A percentile compares a stretch with the other conserved stretches of the same genome.
Conservation (phyloP, 2,888 invertebrate species). For the Pseudanteris insignis region DNA sequence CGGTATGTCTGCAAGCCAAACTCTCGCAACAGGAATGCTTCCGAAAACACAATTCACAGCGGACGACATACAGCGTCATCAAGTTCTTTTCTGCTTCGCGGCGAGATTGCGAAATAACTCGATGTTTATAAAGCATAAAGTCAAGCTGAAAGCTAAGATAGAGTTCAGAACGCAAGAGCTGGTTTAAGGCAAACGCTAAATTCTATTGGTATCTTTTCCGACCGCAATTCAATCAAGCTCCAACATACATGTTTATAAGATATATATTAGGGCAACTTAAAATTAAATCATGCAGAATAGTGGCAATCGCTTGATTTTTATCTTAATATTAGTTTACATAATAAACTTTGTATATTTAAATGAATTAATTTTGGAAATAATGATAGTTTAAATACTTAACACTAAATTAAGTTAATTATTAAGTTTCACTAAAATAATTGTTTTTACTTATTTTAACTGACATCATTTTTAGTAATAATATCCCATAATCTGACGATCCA, state of each 20-base stretch:
- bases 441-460: too few species aligned
- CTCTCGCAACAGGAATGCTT: slow-evolving; percentile 5
- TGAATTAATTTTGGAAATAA: too few species aligned
- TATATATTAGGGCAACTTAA: too few species aligned
- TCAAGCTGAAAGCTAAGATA: background rate
- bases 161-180: slow-evolving; percentile 2
- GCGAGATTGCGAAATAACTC: slow-evolving; percentile 34
- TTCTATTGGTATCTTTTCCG: background rate
- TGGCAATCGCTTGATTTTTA: background rate
- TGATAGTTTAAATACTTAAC: too few species aligned
- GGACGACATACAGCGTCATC: slow-evolving; percentile 20
- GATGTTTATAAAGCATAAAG: slow-evolving; percentile 26
- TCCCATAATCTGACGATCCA: too few species aligned
- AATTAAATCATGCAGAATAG: too few species aligned
- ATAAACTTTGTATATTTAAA: too few species aligned
- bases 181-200: slow-evolving; percentile 8
- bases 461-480: too few species aligned
- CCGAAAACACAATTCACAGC: slow-evolving; percentile 24
- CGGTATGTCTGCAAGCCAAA: slow-evolving; percentile 1
- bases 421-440: too few species aligned
- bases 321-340: too few species aligned
- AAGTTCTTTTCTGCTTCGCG: slow-evolving; percentile 22
- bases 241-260: too few species aligned
- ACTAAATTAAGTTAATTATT: too few species aligned
- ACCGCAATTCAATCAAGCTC: background rate